These are phyloP conservation scores for Zalophus californianus DNA, from an alignment of 2,797 vertebrate species.

Conservation along the genomic window DNA sequence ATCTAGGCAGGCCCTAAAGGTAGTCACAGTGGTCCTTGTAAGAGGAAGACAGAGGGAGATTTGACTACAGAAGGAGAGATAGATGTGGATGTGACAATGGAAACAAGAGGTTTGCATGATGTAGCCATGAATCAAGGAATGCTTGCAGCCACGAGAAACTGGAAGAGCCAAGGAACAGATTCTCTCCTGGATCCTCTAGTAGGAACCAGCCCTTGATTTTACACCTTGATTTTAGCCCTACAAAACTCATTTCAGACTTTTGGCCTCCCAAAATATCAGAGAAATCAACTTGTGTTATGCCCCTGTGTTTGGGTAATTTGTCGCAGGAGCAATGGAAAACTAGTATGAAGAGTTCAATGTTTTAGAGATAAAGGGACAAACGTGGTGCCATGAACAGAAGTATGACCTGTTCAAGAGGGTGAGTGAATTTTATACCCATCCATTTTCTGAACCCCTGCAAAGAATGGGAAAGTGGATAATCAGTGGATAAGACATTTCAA, in stretches of 20 bases:
- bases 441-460: neutral
- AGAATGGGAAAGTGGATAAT: neutral
- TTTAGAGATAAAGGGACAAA: constrained; percentile 10
- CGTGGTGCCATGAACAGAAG: neutral
- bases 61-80: neutral
- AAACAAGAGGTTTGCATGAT: neutral
- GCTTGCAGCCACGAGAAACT: neutral
- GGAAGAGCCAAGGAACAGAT: neutral
- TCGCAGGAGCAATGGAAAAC: neutral
- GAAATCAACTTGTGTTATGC: neutral
- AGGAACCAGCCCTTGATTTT: neutral
- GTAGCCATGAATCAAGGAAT: neutral
- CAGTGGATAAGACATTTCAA: neutral
- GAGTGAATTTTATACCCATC: neutral
- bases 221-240: neutral
- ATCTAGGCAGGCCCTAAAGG: neutral
- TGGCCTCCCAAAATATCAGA: neutral
- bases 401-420: neutral
- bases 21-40: neutral
- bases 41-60: neutral
- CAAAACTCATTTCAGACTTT: neutral
- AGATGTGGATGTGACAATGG: neutral
- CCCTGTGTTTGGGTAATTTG: neutral
- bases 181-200: neutral
- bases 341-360: neutral